Conservation (phyloP, 1,140 invertebrate genomes). For the Pinna nobilis region DNA sequence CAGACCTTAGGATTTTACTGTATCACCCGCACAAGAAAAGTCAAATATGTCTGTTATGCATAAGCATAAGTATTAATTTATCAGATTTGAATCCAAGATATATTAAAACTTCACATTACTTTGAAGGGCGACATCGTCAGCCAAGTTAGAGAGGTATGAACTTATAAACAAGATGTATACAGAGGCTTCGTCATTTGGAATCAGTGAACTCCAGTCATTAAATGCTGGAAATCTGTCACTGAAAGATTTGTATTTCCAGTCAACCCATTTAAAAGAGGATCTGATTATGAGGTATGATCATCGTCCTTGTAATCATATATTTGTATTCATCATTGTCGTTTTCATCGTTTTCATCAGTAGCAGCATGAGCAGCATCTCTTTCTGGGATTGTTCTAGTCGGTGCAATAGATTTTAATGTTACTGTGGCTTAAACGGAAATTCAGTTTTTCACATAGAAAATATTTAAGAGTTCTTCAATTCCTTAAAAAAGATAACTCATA, state of each 20-base stretch:
- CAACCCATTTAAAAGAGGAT: constrained; percentile 50
- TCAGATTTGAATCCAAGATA: not conserved
- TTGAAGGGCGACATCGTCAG: constrained; percentile 38
- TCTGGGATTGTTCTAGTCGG: too few relatives aligned
- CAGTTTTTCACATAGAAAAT: too few relatives aligned
- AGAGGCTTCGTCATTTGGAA: not conserved
- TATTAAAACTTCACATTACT: not conserved
- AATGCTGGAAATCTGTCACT: constrained; percentile 29
- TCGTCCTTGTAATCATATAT: constrained; percentile 20
- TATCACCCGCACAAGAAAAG: not conserved
- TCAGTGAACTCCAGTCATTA: not conserved
- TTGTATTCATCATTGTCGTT: too few relatives aligned
- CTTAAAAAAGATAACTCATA: too few relatives aligned
- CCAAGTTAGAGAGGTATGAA: constrained; percentile 21
- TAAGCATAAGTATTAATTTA: too few relatives aligned
- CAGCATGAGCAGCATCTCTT: too few relatives aligned
- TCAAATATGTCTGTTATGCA: too few relatives aligned
- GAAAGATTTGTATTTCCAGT: constrained; percentile 34
- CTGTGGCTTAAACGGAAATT: too few relatives aligned
- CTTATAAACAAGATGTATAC: constrained; percentile 44
- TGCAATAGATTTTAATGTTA: too few relatives aligned
- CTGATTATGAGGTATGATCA: constrained; percentile 47
- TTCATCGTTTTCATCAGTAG: too few relatives aligned
- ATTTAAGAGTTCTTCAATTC: too few relatives aligned
- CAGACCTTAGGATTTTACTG: not conserved